Conservation (phyloP, 2,113 vertebrate genomes). For the Proteles cristata region DNA sequence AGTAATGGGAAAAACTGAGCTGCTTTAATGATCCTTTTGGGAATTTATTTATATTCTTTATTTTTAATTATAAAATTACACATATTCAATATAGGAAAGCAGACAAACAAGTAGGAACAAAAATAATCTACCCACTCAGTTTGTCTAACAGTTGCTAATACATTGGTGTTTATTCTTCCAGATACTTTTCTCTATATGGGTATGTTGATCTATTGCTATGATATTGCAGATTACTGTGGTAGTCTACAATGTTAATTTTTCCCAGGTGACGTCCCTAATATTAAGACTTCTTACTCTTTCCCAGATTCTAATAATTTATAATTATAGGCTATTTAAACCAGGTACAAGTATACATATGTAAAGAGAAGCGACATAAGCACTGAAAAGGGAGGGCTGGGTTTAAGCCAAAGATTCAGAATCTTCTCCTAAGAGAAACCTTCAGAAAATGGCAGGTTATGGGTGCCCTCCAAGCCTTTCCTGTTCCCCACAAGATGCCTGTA, state of each 20-base stretch:
- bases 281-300: constrained; percentile 34
- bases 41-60: constrained; percentile 29
- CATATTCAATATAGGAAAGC: constrained; percentile 42
- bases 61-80: constrained; percentile 52
- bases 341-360: background rate
- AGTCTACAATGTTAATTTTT: background rate
- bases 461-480: background rate
- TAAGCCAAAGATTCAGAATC: background rate
- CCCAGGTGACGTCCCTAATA: background rate
- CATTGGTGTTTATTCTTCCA: constrained; percentile 54
- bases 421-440: constrained; percentile 19
- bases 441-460: background rate
- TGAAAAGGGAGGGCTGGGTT: constrained; percentile 13
- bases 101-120: constrained; percentile 43
- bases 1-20: background rate
- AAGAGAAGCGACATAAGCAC: constrained; percentile 11
- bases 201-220: background rate
- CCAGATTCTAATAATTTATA: background rate
- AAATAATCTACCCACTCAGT: constrained; percentile 37
- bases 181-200: background rate
- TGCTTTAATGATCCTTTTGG: background rate
- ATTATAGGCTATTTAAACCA: constrained; percentile 40
- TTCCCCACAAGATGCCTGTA: background rate
- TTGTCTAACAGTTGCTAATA: constrained; percentile 52
- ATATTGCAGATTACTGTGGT: background rate